Conservation (phyloP, 2,797 vertebrate species). For the Chelonia mydas region DNA sequence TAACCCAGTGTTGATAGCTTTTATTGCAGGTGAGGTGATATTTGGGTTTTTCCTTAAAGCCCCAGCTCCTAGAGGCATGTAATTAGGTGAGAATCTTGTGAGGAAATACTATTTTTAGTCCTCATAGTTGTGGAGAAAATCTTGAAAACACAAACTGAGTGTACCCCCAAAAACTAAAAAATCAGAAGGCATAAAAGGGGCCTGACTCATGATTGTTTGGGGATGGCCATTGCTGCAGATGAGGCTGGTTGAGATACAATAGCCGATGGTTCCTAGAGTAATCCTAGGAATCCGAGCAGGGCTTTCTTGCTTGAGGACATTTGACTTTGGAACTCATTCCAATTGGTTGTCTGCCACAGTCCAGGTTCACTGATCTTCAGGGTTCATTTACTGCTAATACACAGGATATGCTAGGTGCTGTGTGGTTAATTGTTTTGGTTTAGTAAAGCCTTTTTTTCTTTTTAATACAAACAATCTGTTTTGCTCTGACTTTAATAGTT, state of each 20-base stretch:
- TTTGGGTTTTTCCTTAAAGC: not conserved
- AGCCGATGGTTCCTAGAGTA: not conserved
- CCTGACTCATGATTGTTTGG: not conserved
- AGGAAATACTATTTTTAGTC: too few species aligned
- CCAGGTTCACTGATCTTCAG: not conserved
- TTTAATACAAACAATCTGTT: not conserved
- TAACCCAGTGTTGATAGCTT: not conserved
- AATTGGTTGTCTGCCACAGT: not conserved
- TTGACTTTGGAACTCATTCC: not conserved
- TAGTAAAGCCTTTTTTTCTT: not conserved
- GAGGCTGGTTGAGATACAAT: fast-evolving
- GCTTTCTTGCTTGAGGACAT: not conserved
- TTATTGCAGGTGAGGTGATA: not conserved
- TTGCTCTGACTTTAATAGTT: not conserved
- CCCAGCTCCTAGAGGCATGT: not conserved
- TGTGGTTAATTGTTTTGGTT: not conserved
- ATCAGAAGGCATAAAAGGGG: not conserved
- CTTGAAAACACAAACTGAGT: not conserved
- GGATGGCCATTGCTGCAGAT: not conserved
- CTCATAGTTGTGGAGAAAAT: too few species aligned
- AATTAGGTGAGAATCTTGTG: not conserved
- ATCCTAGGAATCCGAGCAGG: not conserved
- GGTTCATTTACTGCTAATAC: not conserved
- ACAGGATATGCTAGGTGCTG: not conserved
- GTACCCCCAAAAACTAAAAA: not conserved